Percentiles rank a stretch among this genome's conserved stretches.
These are phyloP conservation scores for Myioborus melanocephalus DNA, from an alignment of 2,797 vertebrate species.

Conservation along the genomic window DNA sequence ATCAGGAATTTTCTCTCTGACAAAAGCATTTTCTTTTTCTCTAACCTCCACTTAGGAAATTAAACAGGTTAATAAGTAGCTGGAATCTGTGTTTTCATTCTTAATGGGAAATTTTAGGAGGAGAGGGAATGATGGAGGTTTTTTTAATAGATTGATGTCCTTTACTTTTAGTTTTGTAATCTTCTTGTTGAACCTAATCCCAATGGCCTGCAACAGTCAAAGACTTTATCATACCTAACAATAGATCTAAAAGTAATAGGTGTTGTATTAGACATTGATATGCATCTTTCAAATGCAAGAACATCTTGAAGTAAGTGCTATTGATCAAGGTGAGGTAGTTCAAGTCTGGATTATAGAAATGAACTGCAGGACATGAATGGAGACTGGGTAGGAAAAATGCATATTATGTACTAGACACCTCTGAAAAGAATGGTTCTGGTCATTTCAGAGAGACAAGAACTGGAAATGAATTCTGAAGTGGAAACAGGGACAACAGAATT, in stretches of 20 bases:
- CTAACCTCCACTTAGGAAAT: background rate
- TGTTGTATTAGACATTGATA: background rate
- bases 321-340: background rate
- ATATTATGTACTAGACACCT: background rate
- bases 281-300: background rate
- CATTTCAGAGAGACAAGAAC: background rate
- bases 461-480: background rate
- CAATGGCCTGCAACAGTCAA: rapidly evolving
- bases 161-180: background rate
- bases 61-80: background rate
- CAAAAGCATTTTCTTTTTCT: background rate
- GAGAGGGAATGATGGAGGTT: rapidly evolving
- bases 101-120: background rate
- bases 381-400: background rate
- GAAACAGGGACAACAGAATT: background rate
- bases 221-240: background rate
- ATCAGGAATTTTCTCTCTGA: background rate
- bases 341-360: background rate
- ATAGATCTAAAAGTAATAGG: background rate
- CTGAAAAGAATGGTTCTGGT: background rate
- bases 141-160: background rate
- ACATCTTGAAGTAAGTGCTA: background rate
- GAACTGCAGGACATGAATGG: background rate
- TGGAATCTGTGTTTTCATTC: background rate
- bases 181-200: background rate